Conservation (phyloP, 1,140 invertebrate genomes). For the Lysiphlebus fabarum region DNA sequence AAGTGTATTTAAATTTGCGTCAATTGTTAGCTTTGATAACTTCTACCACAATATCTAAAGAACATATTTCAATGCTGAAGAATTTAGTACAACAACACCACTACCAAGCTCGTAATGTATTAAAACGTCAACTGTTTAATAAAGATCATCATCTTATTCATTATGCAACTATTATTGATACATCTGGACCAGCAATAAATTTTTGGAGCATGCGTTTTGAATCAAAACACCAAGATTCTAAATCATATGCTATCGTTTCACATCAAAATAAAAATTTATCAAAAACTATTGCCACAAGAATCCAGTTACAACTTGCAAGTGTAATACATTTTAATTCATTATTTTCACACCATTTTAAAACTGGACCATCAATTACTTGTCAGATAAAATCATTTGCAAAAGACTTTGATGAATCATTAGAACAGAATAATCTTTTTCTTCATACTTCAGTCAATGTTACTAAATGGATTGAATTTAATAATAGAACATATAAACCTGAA, state of each 20-base stretch:
- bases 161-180: background rate
- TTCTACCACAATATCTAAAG: background rate
- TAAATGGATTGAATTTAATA: slow-evolving; percentile 17
- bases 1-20: background rate
- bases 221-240: slow-evolving; percentile 6
- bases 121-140: background rate
- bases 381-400: background rate
- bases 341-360: background rate
- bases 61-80: background rate
- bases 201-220: slow-evolving; percentile 16
- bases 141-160: slow-evolving; percentile 2
- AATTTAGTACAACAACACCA: slow-evolving; percentile 1
- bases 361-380: background rate
- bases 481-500: slow-evolving; percentile 7
- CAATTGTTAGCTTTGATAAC: slow-evolving; percentile 8
- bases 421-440: background rate
- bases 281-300: slow-evolving; percentile 3
- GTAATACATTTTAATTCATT: background rate
- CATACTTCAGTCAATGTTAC: background rate
- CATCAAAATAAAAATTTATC: slow-evolving; percentile 11
- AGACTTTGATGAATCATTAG: background rate
- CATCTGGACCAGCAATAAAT: slow-evolving; percentile 7
- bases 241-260: background rate
- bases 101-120: background rate
- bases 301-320: slow-evolving; percentile 5